Evolutionary conservation across 2,888 invertebrate species (phyloP).

Genomic region (Synergus umbraculus): DNA sequence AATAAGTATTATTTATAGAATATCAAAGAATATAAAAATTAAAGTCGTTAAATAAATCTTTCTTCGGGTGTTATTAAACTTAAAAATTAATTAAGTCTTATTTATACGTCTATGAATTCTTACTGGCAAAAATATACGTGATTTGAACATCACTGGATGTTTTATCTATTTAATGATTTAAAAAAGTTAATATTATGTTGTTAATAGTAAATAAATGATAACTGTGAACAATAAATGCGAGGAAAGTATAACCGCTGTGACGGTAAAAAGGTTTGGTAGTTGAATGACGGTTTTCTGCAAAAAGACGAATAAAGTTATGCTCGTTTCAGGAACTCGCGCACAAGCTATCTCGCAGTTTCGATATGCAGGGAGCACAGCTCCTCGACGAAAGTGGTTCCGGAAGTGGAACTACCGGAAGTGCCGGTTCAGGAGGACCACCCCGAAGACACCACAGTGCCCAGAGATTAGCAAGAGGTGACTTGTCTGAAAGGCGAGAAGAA

Average conservation of each 20-base stretch:
- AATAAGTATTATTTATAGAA: not conserved
- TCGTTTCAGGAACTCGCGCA: slow-evolving; percentile 88
- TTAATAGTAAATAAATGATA: not conserved
- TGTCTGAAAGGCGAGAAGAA: slow-evolving; percentile 79
- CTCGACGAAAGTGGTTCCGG: slow-evolving; percentile 72
- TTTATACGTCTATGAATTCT: not conserved
- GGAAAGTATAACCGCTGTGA: slow-evolving; percentile 32
- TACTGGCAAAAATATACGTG: not conserved
- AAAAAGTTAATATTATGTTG: not conserved
- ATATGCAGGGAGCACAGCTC: slow-evolving; percentile 85
- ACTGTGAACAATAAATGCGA: slow-evolving; percentile 13
- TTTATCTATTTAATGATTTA: not conserved
- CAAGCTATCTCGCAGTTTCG: slow-evolving; percentile 91
- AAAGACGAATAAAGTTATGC: slow-evolving; percentile 52
- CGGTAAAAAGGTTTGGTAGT: not conserved
- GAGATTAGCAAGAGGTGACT: slow-evolving; percentile 64
- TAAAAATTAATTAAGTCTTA: not conserved
- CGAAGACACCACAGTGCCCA: slow-evolving; percentile 75
- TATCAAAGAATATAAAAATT: not conserved
- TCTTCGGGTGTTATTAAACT: not conserved
- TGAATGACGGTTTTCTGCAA: slow-evolving; percentile 20
- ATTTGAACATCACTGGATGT: not conserved
- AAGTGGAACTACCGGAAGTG: slow-evolving; percentile 61
- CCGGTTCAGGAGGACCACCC: slow-evolving; percentile 69
- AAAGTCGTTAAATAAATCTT: not conserved